Conservation (phyloP, 2,888 invertebrate genomes). For the Palloptera scutellata region DNA sequence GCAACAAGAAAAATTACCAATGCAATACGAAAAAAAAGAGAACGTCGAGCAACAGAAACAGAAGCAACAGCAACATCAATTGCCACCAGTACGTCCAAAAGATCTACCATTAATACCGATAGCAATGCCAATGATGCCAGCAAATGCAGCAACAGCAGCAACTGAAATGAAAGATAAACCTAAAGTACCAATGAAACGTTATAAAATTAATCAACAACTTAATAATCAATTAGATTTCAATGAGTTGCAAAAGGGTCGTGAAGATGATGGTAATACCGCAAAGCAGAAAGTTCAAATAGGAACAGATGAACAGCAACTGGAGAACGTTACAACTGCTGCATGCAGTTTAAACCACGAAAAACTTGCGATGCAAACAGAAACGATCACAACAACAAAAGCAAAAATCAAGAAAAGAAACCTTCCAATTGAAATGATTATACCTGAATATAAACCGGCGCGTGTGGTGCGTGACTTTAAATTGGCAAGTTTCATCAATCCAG, state of each 20-base stretch:
- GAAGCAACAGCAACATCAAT: constrained; percentile 11
- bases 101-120: too few relatives aligned
- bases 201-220: constrained; percentile 18
- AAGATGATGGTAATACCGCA: neutral
- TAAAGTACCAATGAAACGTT: constrained; percentile 29
- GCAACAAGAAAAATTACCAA: constrained; percentile 1
- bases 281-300: too few relatives aligned
- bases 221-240: constrained; percentile 8
- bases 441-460: neutral
- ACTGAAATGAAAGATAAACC: neutral
- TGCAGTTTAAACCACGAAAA: too few relatives aligned
- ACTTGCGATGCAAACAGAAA: too few relatives aligned
- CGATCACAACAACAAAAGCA: neutral
- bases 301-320: too few relatives aligned
- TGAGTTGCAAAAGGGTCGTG: constrained; percentile 19
- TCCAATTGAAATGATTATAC: neutral
- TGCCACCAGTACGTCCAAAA: neutral
- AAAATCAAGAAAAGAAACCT: neutral
- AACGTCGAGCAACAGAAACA: constrained; percentile 11
- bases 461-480: constrained; percentile 23
- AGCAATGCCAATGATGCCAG: neutral
- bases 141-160: constrained; percentile 1
- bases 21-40: constrained; percentile 9
- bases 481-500: constrained; percentile 23
- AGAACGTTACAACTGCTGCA: too few relatives aligned